Evolutionary conservation across 2,888 invertebrate species (phyloP).

Genomic region (Allacma fusca): DNA sequence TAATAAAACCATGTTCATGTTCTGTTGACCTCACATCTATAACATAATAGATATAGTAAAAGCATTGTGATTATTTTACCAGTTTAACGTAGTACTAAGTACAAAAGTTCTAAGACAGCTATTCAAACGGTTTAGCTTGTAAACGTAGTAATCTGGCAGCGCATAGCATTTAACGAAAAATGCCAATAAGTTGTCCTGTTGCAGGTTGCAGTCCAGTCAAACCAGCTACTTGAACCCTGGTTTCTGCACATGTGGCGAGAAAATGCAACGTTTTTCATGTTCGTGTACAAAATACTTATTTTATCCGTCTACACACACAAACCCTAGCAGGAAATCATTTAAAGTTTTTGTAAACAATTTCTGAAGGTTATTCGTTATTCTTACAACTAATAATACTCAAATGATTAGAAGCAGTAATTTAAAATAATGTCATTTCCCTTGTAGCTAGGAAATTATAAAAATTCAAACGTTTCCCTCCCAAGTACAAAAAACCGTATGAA

Average conservation of each 20-base stretch:
- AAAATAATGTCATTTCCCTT: slow-evolving; percentile 17
- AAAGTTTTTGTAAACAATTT: neutral
- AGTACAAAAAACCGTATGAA: slow-evolving; percentile 16
- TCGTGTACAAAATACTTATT: too few species aligned
- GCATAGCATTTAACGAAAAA: neutral
- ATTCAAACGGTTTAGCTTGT: neutral
- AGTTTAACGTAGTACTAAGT: neutral
- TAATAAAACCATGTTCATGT: neutral
- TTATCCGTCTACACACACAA: too few species aligned
- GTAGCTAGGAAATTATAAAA: neutral
- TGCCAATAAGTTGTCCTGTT: neutral
- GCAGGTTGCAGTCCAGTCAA: neutral
- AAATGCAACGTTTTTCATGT: neutral
- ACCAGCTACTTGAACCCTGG: neutral
- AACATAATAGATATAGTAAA: neutral
- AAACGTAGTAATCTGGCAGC: neutral
- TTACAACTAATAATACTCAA: slow-evolving; percentile 20
- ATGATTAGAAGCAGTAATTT: slow-evolving; percentile 25
- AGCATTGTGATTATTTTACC: too few species aligned
- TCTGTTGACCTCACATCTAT: neutral
- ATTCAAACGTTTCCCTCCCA: neutral
- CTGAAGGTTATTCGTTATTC: neutral
- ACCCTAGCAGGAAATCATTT: neutral
- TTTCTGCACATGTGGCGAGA: neutral
- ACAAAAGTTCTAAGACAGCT: neutral